A percentile compares a stretch with the other conserved stretches of the same genome.
Evolutionary conservation across 2,888 invertebrate species (phyloP).

Genomic region (Helicoverpa assulta): DNA sequence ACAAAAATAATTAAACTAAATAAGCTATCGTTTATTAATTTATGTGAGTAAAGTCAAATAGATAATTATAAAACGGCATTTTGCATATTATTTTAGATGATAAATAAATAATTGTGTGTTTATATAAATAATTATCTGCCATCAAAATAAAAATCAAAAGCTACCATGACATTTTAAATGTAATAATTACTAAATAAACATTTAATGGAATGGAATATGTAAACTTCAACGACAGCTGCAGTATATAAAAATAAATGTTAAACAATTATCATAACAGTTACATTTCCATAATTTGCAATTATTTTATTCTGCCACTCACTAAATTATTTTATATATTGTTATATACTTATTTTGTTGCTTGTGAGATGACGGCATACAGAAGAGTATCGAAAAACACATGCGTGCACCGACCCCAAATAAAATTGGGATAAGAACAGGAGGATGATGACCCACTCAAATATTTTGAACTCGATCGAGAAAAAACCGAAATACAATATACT

Average conservation of each 20-base stretch:
- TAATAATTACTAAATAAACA: constrained; percentile 32
- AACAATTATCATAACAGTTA: constrained; percentile 38
- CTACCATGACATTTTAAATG: constrained; percentile 45
- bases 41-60: too few species aligned
- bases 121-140: constrained; percentile 7
- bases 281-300: constrained; percentile 27
- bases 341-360: too few species aligned
- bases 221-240: constrained; percentile 19
- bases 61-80: too few species aligned
- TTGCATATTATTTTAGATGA: too few species aligned
- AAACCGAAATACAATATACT: neutral
- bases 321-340: constrained; percentile 17
- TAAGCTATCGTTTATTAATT: too few species aligned
- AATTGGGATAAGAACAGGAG: too few species aligned
- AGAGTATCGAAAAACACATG: too few species aligned
- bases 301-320: constrained; percentile 13
- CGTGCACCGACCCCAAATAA: too few species aligned
- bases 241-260: constrained; percentile 34
- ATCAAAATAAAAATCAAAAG: constrained; percentile 26
- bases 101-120: neutral
- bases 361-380: too few species aligned
- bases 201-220: too few species aligned
- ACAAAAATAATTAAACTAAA: too few species aligned
- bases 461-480: neutral
- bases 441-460: too few species aligned